A percentile compares a stretch with the other conserved stretches of the same genome.
phyloP scores from a whole-genome alignment of 2,113 vertebrate species.

The Polyodon spathula region DNA sequence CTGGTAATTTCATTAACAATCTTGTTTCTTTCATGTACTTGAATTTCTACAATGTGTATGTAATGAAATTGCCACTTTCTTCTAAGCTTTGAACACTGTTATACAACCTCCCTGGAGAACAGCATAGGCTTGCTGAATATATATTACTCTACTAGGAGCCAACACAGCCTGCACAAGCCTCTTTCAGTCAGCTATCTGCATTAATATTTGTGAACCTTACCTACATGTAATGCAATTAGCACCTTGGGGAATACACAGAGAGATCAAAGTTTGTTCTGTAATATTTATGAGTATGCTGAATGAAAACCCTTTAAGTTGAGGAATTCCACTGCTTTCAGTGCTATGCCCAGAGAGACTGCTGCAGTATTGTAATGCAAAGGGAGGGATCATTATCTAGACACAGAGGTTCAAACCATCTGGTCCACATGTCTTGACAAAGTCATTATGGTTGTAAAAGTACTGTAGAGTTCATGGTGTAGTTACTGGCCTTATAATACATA shows the following conservation, averaged over 20 bases:
- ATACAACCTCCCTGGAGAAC: conserved; percentile 25
- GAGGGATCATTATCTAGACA: not conserved
- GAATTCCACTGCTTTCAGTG: conserved; percentile 1
- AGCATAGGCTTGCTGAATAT: conserved; percentile 40
- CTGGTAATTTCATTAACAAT: conserved; percentile 27
- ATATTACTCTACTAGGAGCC: conserved; percentile 30
- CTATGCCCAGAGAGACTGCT: not conserved
- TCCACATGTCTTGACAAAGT: not conserved
- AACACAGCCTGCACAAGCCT: conserved; percentile 20
- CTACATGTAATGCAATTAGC: conserved; percentile 37
- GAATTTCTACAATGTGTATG: conserved; percentile 26
- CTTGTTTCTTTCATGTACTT: conserved; percentile 31
- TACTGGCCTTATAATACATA: too few relatives aligned
- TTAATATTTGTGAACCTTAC: conserved; percentile 32
- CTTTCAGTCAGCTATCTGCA: conserved; percentile 27
- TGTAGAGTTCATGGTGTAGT: not conserved
- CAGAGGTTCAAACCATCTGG: not conserved
- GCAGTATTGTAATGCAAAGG: not conserved
- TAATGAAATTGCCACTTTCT: conserved; percentile 30
- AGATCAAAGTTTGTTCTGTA: conserved; percentile 34
- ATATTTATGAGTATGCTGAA: conserved; percentile 30
- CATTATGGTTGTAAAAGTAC: not conserved
- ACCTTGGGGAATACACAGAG: conserved; percentile 33
- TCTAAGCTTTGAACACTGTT: conserved; percentile 21
- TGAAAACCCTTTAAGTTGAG: conserved; percentile 7